phyloP scores from a whole-genome alignment of 2,888 invertebrate species.

The Orgyia antiqua region DNA sequence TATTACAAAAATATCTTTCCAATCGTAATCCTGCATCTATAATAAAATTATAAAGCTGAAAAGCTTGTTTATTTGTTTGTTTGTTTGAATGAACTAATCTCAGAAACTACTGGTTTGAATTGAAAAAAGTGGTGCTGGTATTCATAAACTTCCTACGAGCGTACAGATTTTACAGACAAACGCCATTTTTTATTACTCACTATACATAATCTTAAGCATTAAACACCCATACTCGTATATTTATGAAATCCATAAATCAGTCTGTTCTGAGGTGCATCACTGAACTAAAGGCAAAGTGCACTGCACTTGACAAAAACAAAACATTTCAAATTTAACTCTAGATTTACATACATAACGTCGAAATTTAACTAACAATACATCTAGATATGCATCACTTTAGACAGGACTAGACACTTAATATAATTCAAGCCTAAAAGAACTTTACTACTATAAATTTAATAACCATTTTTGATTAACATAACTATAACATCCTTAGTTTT shows the following conservation, averaged over 20 bases:
- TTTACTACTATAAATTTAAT: slow-evolving; percentile 40
- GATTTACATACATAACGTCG: not conserved
- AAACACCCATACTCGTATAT: slow-evolving; percentile 72
- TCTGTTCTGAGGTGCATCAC: slow-evolving; percentile 66
- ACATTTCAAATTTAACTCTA: slow-evolving; percentile 23
- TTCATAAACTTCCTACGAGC: slow-evolving; percentile 29
- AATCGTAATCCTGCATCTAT: no score
- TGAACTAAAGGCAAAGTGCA: slow-evolving; percentile 57
- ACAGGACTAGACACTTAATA: slow-evolving; percentile 18
- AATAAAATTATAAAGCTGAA: no score
- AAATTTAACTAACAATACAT: not conserved
- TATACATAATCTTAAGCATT: slow-evolving; percentile 69
- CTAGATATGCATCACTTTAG: slow-evolving; percentile 25
- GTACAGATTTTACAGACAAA: slow-evolving; percentile 31
- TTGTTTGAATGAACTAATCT: no score
- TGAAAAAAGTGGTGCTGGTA: no score
- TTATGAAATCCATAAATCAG: slow-evolving; percentile 75
- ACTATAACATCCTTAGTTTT: slow-evolving; percentile 39
- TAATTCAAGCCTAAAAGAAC: slow-evolving; percentile 41
- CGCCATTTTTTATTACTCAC: slow-evolving; percentile 36
- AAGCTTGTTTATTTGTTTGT: no score
- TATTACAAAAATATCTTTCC: no score
- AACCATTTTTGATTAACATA: slow-evolving; percentile 38
- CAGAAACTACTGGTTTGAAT: no score
- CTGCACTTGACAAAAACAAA: slow-evolving; percentile 48